Evolutionary conservation across 2,113 vertebrate species (phyloP), one percentile per base, ranked within the genome.

Genomic region (Danio rerio): DNA sequence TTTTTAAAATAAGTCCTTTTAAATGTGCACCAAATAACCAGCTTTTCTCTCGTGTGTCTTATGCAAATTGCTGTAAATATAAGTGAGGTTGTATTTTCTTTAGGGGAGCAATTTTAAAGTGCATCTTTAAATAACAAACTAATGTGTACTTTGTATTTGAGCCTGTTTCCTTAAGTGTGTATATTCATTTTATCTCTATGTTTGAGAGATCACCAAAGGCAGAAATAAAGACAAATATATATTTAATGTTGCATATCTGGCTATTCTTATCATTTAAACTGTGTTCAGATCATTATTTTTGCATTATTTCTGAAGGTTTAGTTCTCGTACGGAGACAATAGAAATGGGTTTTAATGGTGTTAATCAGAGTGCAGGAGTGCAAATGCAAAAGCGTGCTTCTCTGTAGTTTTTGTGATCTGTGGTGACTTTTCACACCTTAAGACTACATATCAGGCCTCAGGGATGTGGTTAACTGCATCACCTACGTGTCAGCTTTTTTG

Each of bases 401-500:
- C 45, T 50, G 2, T 12, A 50, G 70, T 7, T 63, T 0, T 49
- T 47, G 55, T 61, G 9, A 18, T 5, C 7, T 40, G 49, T 42
- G 61, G 49, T 66, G 47, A 12, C 49, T 43, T 43, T 61, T 31
- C 43, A 63, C 50, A 53, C 40, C 31, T 45, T 6, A 4, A 56
- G 21, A 13, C 9, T 5, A 42, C 13, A 55, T 15, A 55, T 20
- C 6, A 61, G 49, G 43, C 62, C 18, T 21, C 9, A 9, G 74
- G 81, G 81, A 83, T 53, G 81, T 75, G 55, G 53, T 86, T 80
- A 75, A 52, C 56, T 53, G 63, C 52, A 47, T n/a, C 63, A 52
- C 61, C n/a, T 21, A 50, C 42, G 56, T 20, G 66, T 82, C 66
- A 53, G 52, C 49, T 81, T n/a, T 78, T 74, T 76, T 53, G 50